phyloP scores from a whole-genome alignment of 2,797 vertebrate species.

The Pangasius macronema region DNA sequence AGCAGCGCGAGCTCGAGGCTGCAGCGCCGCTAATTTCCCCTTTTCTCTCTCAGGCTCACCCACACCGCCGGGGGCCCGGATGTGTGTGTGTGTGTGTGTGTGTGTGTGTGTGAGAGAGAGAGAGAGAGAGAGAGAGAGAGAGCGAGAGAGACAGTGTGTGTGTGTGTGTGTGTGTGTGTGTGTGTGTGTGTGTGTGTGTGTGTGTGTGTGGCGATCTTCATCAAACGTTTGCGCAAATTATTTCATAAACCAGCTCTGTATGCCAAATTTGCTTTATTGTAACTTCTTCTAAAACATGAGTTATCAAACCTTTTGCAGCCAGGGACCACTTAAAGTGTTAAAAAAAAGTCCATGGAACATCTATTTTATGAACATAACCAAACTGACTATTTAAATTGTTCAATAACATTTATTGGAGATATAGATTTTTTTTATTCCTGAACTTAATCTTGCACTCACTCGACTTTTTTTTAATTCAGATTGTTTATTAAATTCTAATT shows the following conservation, averaged over 20 bases:
- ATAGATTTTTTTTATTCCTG: background rate
- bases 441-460: background rate
- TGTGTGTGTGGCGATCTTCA: background rate
- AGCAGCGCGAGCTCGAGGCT: conserved; percentile 64
- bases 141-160: too few species aligned
- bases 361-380: background rate
- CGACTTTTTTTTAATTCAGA: background rate
- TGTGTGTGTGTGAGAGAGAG: background rate
- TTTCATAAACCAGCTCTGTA: background rate
- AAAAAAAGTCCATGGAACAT: background rate
- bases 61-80: conserved; percentile 15
- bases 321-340: background rate
- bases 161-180: background rate
- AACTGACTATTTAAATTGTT: background rate
- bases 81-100: background rate
- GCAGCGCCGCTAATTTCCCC: conserved; percentile 16
- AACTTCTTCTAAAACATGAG: background rate
- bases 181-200: background rate
- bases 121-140: too few species aligned
- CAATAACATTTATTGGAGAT: background rate
- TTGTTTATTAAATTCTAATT: background rate
- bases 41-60: conserved; percentile 22
- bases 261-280: background rate
- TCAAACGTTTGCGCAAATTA: background rate
- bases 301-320: background rate